Conservation (phyloP, 2,113 vertebrate genomes). For the Scortum barcoo region DNA sequence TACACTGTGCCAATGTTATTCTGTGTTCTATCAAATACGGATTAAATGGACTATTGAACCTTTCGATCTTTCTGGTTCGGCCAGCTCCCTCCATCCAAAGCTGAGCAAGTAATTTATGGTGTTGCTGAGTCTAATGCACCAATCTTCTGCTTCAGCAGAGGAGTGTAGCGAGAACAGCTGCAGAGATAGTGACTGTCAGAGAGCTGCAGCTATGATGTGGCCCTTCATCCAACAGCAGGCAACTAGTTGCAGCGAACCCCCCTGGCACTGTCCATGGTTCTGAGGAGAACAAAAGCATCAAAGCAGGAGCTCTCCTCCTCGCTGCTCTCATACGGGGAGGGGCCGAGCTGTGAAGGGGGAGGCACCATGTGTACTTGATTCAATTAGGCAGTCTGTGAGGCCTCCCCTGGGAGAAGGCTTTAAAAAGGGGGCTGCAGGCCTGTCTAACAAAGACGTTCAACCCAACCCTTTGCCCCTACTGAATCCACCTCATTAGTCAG, state of each 20-base stretch:
- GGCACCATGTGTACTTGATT: constrained; percentile 88
- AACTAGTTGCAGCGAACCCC: constrained; percentile 83
- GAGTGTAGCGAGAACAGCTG: constrained; percentile 18
- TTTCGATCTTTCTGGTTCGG: constrained; percentile 34
- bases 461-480: constrained; percentile 69
- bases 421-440: constrained; percentile 75
- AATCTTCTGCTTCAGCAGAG: constrained; percentile 15
- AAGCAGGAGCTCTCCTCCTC: constrained; percentile 68
- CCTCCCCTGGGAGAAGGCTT: constrained; percentile 85
- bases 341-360: constrained; percentile 69
- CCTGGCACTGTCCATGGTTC: constrained; percentile 77
- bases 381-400: constrained; percentile 91
- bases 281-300: constrained; percentile 79
- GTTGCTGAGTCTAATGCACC: constrained; percentile 12
- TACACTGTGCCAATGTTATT: constrained; percentile 37
- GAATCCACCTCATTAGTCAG: constrained; percentile 85
- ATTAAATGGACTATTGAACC: constrained; percentile 40
- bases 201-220: constrained; percentile 29
- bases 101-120: constrained; percentile 18
- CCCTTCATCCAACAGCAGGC: constrained; percentile 67
- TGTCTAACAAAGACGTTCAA: constrained; percentile 89
- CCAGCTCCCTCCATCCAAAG: neutral
- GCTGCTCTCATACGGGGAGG: constrained; percentile 62
- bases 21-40: constrained; percentile 36
- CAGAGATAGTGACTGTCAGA: constrained; percentile 13